Base-by-base conservation (phyloP, 2,888 invertebrate genomes). In the Embidobia sp. region DNA sequence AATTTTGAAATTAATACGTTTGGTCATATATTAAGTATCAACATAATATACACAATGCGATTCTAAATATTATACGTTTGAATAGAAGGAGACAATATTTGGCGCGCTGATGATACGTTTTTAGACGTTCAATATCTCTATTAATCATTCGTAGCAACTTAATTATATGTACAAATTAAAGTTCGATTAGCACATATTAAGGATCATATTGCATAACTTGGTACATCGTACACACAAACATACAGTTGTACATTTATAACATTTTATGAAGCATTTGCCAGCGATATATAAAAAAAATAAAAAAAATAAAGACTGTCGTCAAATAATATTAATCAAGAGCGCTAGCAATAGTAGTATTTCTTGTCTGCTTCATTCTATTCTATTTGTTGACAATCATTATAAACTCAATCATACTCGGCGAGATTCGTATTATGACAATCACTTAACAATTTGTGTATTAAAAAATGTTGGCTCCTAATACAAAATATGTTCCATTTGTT, bases 41-140 rank as follows among this genome's bases (percentile, higher is more conserved):
- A 87, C 84, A 84, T 83, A 87, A 85, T 84, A 81, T 86, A 87
- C 86, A 87, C 83, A 85, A 84, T 80, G 80, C 79, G 79, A 82
- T 80, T 78, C 80, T 82, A 81, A 81, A 79, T 79, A 80, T 84
- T 81, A 82, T 75, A 79, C 69, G 55, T 79, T 81, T 77, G 76
- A 81, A 75, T 66, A 46, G 15, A 66, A 73, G 80, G 75, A 80
- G 83, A 81, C 74, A 72, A 83, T 80, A 83, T 84, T 83, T 84
- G 83, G 81, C 81, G 79, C 78, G 72, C 79, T 79, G 79, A 80
- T 69, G 33, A 64, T 10, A 49, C 63, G 29, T 11, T 33, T 19
- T 16, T 8, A 33, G 35, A 10, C 79, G 48, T 70, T 78, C 67
- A 37, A 77, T 78, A 76, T 80, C 64, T 79, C 74, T 78, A 79